Conservation (phyloP, 2,113 vertebrate genomes). For the Saimiri boliviensis region DNA sequence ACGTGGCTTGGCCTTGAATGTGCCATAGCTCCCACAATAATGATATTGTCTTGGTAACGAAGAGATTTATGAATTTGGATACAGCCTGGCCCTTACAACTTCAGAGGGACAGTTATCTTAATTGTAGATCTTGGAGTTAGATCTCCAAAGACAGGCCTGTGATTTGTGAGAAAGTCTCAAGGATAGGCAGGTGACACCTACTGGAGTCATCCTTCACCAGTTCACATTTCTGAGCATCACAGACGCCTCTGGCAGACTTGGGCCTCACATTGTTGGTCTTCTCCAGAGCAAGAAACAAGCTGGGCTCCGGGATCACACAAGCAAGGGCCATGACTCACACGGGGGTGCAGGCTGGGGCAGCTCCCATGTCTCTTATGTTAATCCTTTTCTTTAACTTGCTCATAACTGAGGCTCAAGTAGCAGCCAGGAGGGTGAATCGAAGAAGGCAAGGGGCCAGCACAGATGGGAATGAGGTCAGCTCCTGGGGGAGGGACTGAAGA, state of each 20-base stretch:
- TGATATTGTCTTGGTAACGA: neutral
- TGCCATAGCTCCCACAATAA: neutral
- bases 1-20: neutral
- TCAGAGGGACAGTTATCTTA: neutral
- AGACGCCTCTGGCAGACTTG: neutral
- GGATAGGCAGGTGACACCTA: neutral
- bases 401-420: neutral
- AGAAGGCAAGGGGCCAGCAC: neutral
- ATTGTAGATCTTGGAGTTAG: neutral
- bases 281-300: neutral
- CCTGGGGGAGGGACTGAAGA: neutral
- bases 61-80: neutral
- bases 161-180: neutral
- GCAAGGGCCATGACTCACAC: too few species aligned
- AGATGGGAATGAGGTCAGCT: neutral
- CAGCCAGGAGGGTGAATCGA: neutral
- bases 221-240: neutral
- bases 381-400: neutral
- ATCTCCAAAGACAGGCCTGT: neutral
- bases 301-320: neutral
- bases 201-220: neutral
- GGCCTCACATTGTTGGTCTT: neutral
- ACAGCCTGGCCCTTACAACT: neutral
- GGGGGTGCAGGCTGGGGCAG: accelerated
- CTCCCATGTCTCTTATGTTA: too few species aligned